These are phyloP conservation scores for Triplophysa bombifrons DNA, from an alignment of 2,797 vertebrate species.

Conservation along the genomic window DNA sequence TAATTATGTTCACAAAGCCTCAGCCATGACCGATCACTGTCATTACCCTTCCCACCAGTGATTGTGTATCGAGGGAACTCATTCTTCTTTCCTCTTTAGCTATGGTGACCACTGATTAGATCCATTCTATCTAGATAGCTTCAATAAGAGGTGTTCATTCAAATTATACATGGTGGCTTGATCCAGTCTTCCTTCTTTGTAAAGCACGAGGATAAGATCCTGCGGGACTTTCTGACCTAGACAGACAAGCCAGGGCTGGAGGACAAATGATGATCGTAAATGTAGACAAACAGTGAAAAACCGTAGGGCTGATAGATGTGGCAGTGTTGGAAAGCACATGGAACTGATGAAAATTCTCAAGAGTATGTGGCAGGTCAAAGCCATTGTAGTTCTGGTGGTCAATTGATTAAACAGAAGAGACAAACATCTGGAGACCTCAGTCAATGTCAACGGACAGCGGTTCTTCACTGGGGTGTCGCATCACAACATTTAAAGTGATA, in stretches of 20 bases:
- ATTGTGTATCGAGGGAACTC: constrained; percentile 18
- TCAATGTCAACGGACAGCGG: background rate
- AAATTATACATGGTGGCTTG: constrained; percentile 20
- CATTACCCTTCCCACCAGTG: constrained; percentile 27
- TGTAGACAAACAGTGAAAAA: background rate
- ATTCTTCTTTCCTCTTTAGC: constrained; percentile 21
- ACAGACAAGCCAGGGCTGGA: constrained; percentile 25
- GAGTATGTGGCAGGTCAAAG: background rate
- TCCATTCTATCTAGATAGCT: constrained; percentile 4
- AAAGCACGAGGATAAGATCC: constrained; percentile 2
- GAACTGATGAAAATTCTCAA: background rate
- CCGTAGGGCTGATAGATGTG: background rate
- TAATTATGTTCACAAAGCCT: constrained; percentile 74
- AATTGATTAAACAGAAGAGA: background rate
- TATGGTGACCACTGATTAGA: constrained; percentile 34
- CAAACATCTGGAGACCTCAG: background rate
- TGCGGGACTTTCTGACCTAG: constrained; percentile 30
- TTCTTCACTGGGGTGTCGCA: too few relatives aligned
- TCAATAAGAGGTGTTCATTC: constrained; percentile 15
- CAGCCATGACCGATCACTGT: constrained; percentile 54
- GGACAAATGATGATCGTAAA: background rate
- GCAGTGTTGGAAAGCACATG: background rate
- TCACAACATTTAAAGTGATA: too few relatives aligned
- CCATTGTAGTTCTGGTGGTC: background rate
- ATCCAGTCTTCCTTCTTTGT: constrained; percentile 3